Evolutionary conservation across 2,113 vertebrate genomes (phyloP).

Genomic region (Petrocephalus zakoni): DNA sequence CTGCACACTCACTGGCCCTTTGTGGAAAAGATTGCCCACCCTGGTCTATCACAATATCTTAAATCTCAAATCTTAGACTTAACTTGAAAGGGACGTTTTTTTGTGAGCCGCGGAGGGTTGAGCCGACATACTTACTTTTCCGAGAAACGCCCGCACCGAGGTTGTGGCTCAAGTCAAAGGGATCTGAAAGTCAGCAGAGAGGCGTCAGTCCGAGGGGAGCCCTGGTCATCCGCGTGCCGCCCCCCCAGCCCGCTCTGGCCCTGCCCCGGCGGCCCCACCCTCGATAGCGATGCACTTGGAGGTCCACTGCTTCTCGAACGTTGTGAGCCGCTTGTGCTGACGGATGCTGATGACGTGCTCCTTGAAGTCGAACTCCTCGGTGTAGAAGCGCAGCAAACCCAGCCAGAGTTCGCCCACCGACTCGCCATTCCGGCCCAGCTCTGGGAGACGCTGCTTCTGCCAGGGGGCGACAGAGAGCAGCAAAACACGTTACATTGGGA

Average conservation of each 20-base stretch:
- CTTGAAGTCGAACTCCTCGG: conserved; percentile 97
- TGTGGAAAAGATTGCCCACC: too few relatives aligned
- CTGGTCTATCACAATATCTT: too few relatives aligned
- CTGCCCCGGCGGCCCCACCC: conserved; percentile 60
- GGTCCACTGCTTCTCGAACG: conserved; percentile 98
- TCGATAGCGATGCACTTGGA: conserved; percentile 98
- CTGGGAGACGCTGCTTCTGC: conserved; percentile 74
- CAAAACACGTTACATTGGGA: neutral
- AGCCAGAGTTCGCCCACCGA: conserved; percentile 93
- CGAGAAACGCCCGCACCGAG: conserved; percentile 97
- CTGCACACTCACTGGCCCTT: too few relatives aligned
- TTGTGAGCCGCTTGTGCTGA: conserved; percentile 87
- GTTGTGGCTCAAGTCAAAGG: conserved; percentile 98
- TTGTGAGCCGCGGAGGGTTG: neutral
- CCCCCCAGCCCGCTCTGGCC: neutral
- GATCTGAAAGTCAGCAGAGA: conserved; percentile 64
- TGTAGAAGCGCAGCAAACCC: conserved; percentile 91
- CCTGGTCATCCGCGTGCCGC: neutral
- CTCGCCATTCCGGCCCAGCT: conserved; percentile 78
- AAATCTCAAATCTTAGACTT: neutral
- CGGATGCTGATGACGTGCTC: conserved; percentile 97
- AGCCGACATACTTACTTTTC: conserved; percentile 77
- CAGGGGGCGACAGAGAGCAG: neutral
- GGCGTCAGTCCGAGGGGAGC: neutral
- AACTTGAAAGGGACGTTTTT: neutral